A percentile compares a stretch with the other conserved stretches of the same genome.
These are phyloP conservation scores for Phrynocephalus versicolor DNA, from an alignment of 2,113 vertebrate genomes.

Conservation along the genomic window DNA sequence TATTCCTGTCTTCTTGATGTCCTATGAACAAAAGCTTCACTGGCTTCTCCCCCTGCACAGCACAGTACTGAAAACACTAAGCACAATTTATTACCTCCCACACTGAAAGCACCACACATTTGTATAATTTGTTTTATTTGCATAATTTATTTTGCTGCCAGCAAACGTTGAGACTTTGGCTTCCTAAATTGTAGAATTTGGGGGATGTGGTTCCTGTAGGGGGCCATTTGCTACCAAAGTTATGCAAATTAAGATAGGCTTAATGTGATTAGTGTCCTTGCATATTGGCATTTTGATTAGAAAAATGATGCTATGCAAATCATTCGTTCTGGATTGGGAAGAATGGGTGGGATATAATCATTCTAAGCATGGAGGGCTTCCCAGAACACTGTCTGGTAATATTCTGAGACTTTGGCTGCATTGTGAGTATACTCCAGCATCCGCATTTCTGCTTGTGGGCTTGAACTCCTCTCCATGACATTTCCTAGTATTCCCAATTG, in stretches of 20 bases:
- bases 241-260: slow-evolving; percentile 1
- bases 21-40: background rate
- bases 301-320: background rate
- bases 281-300: slow-evolving; percentile 2
- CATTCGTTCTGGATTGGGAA: background rate
- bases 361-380: background rate
- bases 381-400: background rate
- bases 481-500: too few relatives aligned
- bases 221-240: slow-evolving; percentile 9
- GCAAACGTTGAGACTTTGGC: background rate
- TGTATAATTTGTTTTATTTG: slow-evolving; percentile 9
- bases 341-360: background rate
- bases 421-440: too few relatives aligned
- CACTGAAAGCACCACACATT: background rate
- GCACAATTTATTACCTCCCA: background rate
- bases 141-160: slow-evolving; percentile 19
- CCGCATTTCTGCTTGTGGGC: too few relatives aligned
- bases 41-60: background rate
- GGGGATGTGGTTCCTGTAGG: background rate
- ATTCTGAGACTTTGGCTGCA: too few relatives aligned
- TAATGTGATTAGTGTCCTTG: background rate
- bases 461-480: too few relatives aligned
- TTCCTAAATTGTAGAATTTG: background rate
- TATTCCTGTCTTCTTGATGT: background rate
- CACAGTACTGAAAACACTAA: background rate